Percentiles rank a stretch among this genome's conserved stretches.
Conservation (phyloP, 2,797 vertebrate species). For the Morus bassanus region DNA sequence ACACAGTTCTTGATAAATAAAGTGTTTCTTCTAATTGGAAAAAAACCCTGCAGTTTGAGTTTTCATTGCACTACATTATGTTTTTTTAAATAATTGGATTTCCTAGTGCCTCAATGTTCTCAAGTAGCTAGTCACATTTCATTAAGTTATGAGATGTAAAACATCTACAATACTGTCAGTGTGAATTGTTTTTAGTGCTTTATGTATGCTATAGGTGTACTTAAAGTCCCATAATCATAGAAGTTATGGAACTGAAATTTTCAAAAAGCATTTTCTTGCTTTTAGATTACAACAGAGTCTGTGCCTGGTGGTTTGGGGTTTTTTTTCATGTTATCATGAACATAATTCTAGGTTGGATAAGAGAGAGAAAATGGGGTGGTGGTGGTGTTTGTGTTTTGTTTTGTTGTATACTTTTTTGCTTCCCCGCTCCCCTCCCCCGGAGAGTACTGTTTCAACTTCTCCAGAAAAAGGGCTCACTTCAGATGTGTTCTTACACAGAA, state of each 20-base stretch:
- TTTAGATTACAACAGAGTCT: neutral
- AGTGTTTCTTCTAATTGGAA: neutral
- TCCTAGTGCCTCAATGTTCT: neutral
- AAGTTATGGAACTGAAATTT: neutral
- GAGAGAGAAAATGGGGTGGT: neutral
- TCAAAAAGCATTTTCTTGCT: neutral
- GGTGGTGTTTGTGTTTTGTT: neutral
- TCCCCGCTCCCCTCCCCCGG: too few relatives aligned
- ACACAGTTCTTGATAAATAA: neutral
- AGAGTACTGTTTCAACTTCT: neutral
- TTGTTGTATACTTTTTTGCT: neutral
- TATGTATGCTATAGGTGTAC: neutral
- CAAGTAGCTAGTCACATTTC: neutral
- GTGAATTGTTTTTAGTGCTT: neutral
- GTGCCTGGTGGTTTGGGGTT: neutral
- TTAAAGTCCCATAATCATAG: neutral
- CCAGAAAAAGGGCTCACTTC: neutral
- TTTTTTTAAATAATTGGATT: neutral
- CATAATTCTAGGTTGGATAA: neutral
- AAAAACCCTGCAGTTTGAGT: neutral
- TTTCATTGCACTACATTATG: neutral
- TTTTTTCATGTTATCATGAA: neutral
- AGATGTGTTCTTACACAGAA: neutral
- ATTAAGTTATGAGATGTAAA: neutral
- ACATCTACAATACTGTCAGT: neutral